phyloP scores from a whole-genome alignment of 2,888 invertebrate genomes.

The Tenthredo amoena region DNA sequence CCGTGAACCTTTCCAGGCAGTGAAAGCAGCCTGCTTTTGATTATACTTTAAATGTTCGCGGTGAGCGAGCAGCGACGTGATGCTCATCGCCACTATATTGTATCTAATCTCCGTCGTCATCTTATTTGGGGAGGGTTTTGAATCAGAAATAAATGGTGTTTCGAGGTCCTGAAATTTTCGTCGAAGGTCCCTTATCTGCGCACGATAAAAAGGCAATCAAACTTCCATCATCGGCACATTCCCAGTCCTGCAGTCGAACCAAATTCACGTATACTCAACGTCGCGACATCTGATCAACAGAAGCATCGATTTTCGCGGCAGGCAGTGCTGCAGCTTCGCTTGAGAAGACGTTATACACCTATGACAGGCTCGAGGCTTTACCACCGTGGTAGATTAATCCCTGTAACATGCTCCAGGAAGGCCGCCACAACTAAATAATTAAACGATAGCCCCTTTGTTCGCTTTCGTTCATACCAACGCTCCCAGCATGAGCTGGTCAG shows the following conservation, averaged over 20 bases:
- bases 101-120: slow-evolving; percentile 2
- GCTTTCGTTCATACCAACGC: background rate
- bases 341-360: background rate
- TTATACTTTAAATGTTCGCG: background rate
- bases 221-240: slow-evolving; percentile 24
- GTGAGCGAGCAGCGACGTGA: background rate
- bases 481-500: background rate
- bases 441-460: slow-evolving; percentile 22
- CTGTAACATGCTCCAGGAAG: background rate
- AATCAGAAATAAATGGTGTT: background rate
- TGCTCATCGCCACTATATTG: background rate
- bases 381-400: background rate
- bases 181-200: background rate
- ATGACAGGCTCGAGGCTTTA: background rate
- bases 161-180: background rate
- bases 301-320: background rate
- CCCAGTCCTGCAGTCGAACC: background rate
- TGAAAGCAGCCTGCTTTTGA: background rate
- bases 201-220: slow-evolving; percentile 30
- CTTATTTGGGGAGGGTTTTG: background rate
- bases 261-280: background rate
- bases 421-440: background rate
- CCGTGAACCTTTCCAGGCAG: background rate
- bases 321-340: background rate
- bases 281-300: background rate